Evolutionary conservation across 2,797 vertebrate species (phyloP).

Genomic region (Tadarida brasiliensis): DNA sequence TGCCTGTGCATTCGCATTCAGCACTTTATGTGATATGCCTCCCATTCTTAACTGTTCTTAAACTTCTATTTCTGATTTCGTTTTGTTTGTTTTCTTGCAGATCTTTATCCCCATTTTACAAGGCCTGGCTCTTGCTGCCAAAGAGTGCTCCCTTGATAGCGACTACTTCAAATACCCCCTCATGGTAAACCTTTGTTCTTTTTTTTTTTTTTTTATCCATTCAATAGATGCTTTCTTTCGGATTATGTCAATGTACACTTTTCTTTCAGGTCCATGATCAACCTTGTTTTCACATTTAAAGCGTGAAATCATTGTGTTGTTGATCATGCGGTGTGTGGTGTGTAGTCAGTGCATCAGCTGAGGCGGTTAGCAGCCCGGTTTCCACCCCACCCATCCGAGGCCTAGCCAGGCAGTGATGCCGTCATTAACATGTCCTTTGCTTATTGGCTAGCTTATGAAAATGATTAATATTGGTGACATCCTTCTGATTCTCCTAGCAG

Average conservation of each 20-base stretch:
- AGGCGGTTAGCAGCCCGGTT: neutral
- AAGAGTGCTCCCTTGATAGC: slow-evolving; percentile 98
- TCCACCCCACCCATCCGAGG: accelerated
- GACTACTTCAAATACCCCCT: slow-evolving; percentile 99
- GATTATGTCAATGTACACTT: neutral
- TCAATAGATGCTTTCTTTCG: neutral
- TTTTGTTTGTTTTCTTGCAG: slow-evolving; percentile 86
- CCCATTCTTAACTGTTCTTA: neutral
- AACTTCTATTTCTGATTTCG: slow-evolving; percentile 55
- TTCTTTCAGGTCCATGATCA: neutral
- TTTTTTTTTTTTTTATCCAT: neutral
- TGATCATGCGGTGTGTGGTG: neutral
- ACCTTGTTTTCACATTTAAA: neutral
- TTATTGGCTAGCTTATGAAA: neutral
- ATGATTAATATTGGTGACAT: neutral
- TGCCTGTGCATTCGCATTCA: neutral
- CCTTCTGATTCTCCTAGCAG: neutral
- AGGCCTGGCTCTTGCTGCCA: slow-evolving; percentile 95
- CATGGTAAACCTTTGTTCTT: slow-evolving; percentile 92
- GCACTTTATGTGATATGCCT: neutral
- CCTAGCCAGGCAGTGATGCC: neutral
- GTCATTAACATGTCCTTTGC: neutral
- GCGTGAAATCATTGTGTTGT: neutral
- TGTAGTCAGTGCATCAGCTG: neutral
- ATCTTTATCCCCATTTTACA: slow-evolving; percentile 98